Base-by-base conservation (phyloP, 2,888 invertebrate species). In the Dryococelus australis region DNA sequence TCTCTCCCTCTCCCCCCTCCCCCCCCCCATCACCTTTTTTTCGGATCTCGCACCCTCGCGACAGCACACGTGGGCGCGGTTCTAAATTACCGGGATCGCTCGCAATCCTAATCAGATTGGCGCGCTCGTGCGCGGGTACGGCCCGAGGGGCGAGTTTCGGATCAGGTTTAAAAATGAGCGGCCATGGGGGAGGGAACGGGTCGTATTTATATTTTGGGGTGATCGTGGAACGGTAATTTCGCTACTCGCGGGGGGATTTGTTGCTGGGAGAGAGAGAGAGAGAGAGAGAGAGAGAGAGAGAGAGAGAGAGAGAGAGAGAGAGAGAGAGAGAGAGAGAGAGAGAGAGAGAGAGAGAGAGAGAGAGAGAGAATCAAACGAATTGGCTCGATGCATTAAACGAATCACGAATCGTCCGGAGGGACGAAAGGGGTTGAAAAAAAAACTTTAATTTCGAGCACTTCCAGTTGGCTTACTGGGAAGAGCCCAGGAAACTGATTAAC, bases 181-280 rank as follows among this genome's bases (percentile, higher is more conserved):
- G 6, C 20, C 65, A 16, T 20, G 65, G 65, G 65, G 65, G 65
- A 24, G 5, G 65, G 24, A 16, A 24, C 20, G 16, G 10, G 65
- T 8, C 20, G 16, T 24, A 20, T 5, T 65, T 65, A 65, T 65
- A 65, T 65, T 65, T 65, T n/a, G 65, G 65, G 65, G 16, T 24
- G 65, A 65, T 65, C 65, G 65, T 65, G 65, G 65, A 65, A 65
- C 65, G 20, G 65, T 65, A 65, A 65, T 65, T 65, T 65, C 65
- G 65, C n/a, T 65, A 8, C 65, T 24, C 65, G 65, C n/a, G 20
- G 65, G 65, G 35, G n/a, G n/a, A n/a, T 65, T 65, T 6, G 65
- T 20, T 51, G 35, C 35, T 35, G 47, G 16, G 47, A n/a, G 2
- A 10, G 1, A 24, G 24, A 20, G 65, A 8, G 65, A 16, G 65